Conservation (phyloP, 2,113 vertebrate species). For the Pelodiscus sinensis region DNA sequence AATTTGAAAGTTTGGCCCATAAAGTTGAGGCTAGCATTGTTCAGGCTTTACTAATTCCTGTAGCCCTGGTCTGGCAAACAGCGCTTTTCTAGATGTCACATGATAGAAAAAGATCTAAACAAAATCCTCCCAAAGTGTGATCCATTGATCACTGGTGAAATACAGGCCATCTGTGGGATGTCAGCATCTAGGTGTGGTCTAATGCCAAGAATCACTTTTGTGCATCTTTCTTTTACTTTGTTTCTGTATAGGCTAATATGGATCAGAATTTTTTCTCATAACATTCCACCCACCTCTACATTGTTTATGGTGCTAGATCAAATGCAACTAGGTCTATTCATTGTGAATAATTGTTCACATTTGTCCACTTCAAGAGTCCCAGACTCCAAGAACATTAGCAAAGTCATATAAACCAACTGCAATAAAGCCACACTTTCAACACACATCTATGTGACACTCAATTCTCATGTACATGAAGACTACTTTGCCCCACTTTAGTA, state of each 20-base stretch:
- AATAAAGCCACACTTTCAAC: neutral
- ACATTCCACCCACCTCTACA: neutral
- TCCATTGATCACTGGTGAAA: neutral
- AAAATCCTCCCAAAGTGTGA: neutral
- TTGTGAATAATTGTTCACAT: neutral
- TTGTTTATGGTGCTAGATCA: neutral
- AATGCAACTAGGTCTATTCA: neutral
- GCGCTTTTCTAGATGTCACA: neutral
- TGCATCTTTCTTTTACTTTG: neutral
- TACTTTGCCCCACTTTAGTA: constrained; percentile 19
- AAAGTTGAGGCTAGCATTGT: neutral
- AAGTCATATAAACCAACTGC: constrained; percentile 6
- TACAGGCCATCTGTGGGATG: neutral
- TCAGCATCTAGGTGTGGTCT: neutral
- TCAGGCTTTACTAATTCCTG: too few species aligned
- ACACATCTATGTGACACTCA: too few species aligned
- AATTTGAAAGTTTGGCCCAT: neutral
- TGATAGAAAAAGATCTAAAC: neutral
- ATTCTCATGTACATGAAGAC: neutral
- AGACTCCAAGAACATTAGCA: constrained; percentile 6
- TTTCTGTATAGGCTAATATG: neutral
- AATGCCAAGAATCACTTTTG: neutral
- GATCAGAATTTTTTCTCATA: neutral
- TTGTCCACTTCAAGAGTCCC: neutral
- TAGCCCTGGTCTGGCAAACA: neutral